These are phyloP conservation scores for Oscheius sp. DNA, from an alignment of 2,888 invertebrate species.

Conservation along the genomic window DNA sequence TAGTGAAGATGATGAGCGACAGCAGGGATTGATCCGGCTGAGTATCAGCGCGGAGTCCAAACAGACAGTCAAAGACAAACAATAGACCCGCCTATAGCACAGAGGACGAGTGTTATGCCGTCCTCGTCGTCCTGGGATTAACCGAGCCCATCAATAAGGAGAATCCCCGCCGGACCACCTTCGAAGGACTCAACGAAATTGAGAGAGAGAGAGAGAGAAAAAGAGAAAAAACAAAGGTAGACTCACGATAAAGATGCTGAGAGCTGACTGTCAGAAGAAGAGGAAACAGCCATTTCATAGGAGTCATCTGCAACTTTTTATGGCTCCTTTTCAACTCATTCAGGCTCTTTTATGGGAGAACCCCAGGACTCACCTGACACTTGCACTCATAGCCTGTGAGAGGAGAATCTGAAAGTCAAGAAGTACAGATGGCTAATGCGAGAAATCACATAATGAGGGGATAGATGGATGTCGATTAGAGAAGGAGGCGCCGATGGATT, in stretches of 20 bases:
- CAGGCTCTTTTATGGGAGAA: not conserved
- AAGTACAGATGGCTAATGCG: constrained; percentile 11
- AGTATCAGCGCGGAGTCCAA: constrained; percentile 24
- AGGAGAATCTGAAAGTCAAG: not conserved
- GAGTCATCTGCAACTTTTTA: not conserved
- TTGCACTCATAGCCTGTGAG: not conserved
- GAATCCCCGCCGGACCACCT: constrained; percentile 27
- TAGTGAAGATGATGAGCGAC: constrained; percentile 3
- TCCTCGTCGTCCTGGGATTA: constrained; percentile 9
- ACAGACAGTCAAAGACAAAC: constrained; percentile 23
- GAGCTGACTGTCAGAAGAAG: constrained; percentile 8
- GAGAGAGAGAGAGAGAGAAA: constrained; percentile 21
- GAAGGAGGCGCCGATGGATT: constrained; percentile 26
- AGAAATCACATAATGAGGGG: not conserved
- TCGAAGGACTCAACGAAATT: not conserved
- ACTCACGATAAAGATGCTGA: constrained; percentile 9
- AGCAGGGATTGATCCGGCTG: constrained; percentile 21
- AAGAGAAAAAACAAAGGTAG: not conserved
- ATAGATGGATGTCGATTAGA: not conserved
- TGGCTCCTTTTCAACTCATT: too few relatives aligned
- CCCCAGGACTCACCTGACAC: not conserved
- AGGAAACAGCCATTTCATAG: not conserved
- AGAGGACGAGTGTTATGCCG: constrained; percentile 11
- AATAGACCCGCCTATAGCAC: not conserved
- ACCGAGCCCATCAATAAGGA: constrained; percentile 22